Evolutionary conservation across 2,797 vertebrate species (phyloP).

Genomic region (Cyprinella venusta): DNA sequence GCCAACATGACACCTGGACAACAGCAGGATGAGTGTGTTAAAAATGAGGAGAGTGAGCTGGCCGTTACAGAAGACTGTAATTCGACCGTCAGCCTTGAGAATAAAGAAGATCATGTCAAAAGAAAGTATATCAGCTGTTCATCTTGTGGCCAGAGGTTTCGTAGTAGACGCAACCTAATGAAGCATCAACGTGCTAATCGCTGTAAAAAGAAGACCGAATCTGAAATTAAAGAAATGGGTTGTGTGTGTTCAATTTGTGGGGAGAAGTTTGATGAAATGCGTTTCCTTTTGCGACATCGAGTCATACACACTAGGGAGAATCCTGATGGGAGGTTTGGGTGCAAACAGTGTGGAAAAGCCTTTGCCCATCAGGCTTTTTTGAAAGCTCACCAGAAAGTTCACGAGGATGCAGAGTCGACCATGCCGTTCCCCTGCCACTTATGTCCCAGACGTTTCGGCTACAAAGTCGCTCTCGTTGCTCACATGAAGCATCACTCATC

Average conservation of each 20-base stretch:
- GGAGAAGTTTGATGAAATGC: slow-evolving; percentile 20
- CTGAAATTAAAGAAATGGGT: slow-evolving; percentile 9
- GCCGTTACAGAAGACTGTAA: background rate
- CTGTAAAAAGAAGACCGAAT: background rate
- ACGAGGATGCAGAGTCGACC: slow-evolving; percentile 37
- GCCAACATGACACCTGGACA: background rate
- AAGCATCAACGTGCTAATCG: slow-evolving; percentile 31
- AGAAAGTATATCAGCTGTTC: slow-evolving; percentile 33
- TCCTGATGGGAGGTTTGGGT: background rate
- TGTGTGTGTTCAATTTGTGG: background rate
- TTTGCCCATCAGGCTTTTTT: slow-evolving; percentile 19
- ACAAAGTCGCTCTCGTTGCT: slow-evolving; percentile 58
- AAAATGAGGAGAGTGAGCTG: slow-evolving; percentile 40
- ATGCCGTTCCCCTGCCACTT: slow-evolving; percentile 58
- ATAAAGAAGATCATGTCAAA: background rate
- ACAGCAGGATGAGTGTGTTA: slow-evolving; percentile 8
- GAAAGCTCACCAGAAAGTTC: slow-evolving; percentile 52
- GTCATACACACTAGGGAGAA: slow-evolving; percentile 7
- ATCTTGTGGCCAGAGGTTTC: slow-evolving; percentile 43
- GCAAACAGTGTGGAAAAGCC: slow-evolving; percentile 37
- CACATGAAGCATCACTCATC: slow-evolving; percentile 65
- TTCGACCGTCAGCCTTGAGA: background rate
- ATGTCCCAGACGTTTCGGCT: slow-evolving; percentile 60
- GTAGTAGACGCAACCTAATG: slow-evolving; percentile 30
- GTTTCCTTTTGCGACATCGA: slow-evolving; percentile 33